Evolutionary conservation across 2,797 vertebrate species (phyloP).

Genomic region (Enteromius mattozi): DNA sequence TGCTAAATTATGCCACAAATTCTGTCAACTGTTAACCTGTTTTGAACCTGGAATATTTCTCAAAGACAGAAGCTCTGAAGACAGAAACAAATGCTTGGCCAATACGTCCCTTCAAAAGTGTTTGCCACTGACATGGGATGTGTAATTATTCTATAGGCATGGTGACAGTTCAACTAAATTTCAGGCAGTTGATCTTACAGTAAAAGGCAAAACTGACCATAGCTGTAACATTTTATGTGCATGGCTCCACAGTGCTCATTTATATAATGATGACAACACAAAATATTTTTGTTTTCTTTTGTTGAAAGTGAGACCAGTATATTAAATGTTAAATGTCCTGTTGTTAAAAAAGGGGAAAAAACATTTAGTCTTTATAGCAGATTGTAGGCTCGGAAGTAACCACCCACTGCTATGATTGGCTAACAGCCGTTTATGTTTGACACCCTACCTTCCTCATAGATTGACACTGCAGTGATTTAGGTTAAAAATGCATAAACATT

Average conservation of each 20-base stretch:
- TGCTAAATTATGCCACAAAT: neutral
- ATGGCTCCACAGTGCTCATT: neutral
- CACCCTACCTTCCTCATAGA: too few relatives aligned
- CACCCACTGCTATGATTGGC: too few relatives aligned
- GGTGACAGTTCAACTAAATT: neutral
- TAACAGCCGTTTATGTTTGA: too few relatives aligned
- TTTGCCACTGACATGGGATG: neutral
- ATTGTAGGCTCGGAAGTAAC: too few relatives aligned
- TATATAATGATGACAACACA: neutral
- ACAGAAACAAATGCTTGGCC: neutral
- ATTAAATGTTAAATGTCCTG: neutral
- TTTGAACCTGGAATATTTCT: neutral
- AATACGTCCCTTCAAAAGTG: neutral
- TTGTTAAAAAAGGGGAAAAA: neutral
- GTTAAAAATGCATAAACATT: too few relatives aligned
- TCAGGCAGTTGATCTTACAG: neutral
- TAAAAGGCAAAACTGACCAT: neutral
- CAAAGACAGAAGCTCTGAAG: neutral
- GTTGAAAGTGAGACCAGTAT: neutral
- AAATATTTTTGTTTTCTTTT: neutral
- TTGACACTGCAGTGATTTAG: too few relatives aligned
- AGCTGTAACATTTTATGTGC: neutral
- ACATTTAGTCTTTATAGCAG: neutral
- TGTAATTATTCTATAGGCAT: neutral
- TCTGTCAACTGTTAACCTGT: neutral